Evolutionary conservation across 2,113 vertebrate genomes (phyloP).

Genomic region (Halcyon malimbica): DNA sequence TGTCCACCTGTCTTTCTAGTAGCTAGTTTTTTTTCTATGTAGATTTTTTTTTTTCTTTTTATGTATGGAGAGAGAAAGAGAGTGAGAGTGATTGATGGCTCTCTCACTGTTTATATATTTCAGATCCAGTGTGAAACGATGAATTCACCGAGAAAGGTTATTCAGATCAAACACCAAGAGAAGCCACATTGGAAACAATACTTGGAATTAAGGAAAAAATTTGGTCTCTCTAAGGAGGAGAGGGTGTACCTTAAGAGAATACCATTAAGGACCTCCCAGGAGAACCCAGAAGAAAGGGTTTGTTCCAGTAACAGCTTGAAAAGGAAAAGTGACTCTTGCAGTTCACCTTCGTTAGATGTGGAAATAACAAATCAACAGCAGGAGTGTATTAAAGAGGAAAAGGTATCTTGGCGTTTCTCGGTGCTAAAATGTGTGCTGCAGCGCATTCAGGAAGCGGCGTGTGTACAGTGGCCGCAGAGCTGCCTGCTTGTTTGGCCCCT

Average conservation of each 20-base stretch:
- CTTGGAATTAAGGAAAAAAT: slow-evolving; percentile 72
- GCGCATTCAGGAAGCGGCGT: background rate
- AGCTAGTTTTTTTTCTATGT: background rate
- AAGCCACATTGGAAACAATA: slow-evolving; percentile 41
- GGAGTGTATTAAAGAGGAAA: slow-evolving; percentile 63
- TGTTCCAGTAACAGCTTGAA: slow-evolving; percentile 36
- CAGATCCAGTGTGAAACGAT: slow-evolving; percentile 71
- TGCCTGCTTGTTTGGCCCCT: background rate
- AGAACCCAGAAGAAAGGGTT: slow-evolving; percentile 1
- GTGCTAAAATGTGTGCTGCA: background rate
- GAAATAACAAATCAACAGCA: background rate
- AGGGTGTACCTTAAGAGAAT: slow-evolving; percentile 74
- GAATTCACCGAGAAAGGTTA: slow-evolving; percentile 16
- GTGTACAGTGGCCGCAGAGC: background rate
- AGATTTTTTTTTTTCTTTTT: background rate
- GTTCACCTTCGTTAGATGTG: background rate
- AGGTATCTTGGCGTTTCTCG: slow-evolving; percentile 29
- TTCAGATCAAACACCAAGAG: slow-evolving; percentile 39
- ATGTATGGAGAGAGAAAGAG: background rate
- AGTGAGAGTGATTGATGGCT: background rate
- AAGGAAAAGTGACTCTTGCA: slow-evolving; percentile 5
- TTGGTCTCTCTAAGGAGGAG: slow-evolving; percentile 76
- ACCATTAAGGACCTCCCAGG: background rate
- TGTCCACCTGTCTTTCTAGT: background rate
- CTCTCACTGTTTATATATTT: slow-evolving; percentile 64